Evolutionary conservation across 2,113 vertebrate species (phyloP), one percentile per base, ranked within the genome.

Genomic region (Uropsilus gracilis): DNA sequence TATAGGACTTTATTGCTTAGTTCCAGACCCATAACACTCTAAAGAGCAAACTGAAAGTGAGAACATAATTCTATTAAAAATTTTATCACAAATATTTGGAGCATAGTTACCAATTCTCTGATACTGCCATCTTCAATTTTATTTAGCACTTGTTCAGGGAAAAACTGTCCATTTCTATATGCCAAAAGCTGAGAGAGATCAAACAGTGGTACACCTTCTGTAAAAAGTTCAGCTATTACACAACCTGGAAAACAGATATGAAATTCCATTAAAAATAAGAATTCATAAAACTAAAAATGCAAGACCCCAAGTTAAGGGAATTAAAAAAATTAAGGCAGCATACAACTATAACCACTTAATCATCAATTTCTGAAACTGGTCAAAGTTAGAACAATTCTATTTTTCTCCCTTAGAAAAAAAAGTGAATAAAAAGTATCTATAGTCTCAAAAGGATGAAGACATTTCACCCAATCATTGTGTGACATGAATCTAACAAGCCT

Each of bases 111-210:
- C 99, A 99, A 98, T 92, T 99, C 99, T 97, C 99, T 97, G 97
- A 99, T 99, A 97, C 98, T 98, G 28, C 9, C 42, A 95, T 99
- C 99, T 98, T 99, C 99, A 86, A 99, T 99, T 98, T 99, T 99
- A 97, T 98, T 98, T 34, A 99, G 98, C 55, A 99, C 99, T 94
- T 99, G 99, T 95, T 99, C 99, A 0, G 99, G 99, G 88, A 99
- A 99, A 97, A 99, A 99, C 72, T 98, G 99, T 59, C 99, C 99
- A 96, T 99, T 99, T 85, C 99, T 99, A 81, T 99, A 99, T 2
- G 99, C 99, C 97, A 99, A 96, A 96, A 99, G 98, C 97, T 99
- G 99, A 37, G 99, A 99, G 76, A 99, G 98, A 95, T 99, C 99
- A 95, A 99, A 99, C 46, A 99, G 97, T 5, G 99, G 99, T 39